These are phyloP conservation scores for Quadroppia sp. DNA, from an alignment of 2,888 invertebrate species.

Conservation along the genomic window DNA sequence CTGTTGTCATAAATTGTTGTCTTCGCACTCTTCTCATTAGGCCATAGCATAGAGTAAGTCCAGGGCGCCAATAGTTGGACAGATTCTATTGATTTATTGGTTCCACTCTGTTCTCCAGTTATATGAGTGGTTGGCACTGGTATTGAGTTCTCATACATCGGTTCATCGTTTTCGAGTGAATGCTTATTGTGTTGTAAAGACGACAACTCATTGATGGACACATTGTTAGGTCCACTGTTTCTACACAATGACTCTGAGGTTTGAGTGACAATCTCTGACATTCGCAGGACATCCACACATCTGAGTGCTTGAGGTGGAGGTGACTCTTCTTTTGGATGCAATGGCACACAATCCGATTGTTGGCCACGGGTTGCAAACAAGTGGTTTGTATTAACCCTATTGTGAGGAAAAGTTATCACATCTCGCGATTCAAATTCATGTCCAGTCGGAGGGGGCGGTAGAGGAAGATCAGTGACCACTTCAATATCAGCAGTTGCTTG, in stretches of 20 bases:
- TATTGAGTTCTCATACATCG: constrained; percentile 12
- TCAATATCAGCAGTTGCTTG: neutral
- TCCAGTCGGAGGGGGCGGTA: neutral
- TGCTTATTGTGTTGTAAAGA: neutral
- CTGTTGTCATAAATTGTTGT: constrained; percentile 18
- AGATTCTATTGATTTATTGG: constrained; percentile 21
- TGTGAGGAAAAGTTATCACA: too few relatives aligned
- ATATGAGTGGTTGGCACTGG: constrained; percentile 19
- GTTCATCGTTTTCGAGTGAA: constrained; percentile 4
- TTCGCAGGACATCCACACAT: neutral
- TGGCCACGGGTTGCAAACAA: neutral
- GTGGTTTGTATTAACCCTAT: neutral
- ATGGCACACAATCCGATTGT: neutral
- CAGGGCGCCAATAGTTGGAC: constrained; percentile 3
- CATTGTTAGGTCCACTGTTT: neutral
- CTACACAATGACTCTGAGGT: neutral
- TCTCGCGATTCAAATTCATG: neutral
- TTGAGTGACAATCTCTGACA: constrained; percentile 22
- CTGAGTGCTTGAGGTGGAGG: neutral
- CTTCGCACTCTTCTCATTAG: constrained; percentile 22
- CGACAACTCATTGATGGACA: neutral
- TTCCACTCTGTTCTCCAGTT: neutral
- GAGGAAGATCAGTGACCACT: neutral
- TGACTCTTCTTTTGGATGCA: neutral
- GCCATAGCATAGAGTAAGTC: constrained; percentile 30